Evolutionary conservation across 1,140 invertebrate genomes (phyloP).

Genomic region (Ladona fulva): DNA sequence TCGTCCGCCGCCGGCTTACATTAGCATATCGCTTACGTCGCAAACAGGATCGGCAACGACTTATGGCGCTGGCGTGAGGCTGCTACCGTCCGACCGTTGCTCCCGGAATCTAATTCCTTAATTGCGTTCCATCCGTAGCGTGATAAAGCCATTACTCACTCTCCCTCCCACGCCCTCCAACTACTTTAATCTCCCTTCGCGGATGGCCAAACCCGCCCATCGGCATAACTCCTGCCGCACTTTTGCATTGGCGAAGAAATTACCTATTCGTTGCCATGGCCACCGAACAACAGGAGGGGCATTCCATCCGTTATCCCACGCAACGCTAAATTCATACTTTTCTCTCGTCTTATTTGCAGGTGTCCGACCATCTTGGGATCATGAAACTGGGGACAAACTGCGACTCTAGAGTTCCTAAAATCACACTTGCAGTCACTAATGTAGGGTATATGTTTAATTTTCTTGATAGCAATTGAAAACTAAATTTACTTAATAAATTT

Average conservation of each 20-base stretch:
- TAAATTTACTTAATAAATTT: too few relatives aligned
- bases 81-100: too few relatives aligned
- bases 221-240: not conserved
- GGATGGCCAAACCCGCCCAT: not conserved
- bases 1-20: not conserved
- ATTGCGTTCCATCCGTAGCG: conserved; percentile 6
- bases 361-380: too few relatives aligned
- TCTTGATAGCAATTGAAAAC: too few relatives aligned
- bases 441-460: too few relatives aligned
- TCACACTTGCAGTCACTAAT: too few relatives aligned
- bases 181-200: not conserved
- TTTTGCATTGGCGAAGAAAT: not conserved
- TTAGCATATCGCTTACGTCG: conserved; percentile 5
- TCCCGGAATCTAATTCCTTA: not conserved
- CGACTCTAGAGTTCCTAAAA: too few relatives aligned
- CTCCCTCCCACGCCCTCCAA: not conserved
- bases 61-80: not conserved
- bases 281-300: not conserved
- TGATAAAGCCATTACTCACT: conserved; percentile 6
- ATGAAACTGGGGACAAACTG: too few relatives aligned
- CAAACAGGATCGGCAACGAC: not conserved
- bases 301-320: too few relatives aligned
- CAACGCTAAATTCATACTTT: too few relatives aligned
- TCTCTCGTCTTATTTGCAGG: too few relatives aligned
- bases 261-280: not conserved